A percentile compares a stretch with the other conserved stretches of the same genome.
These are phyloP conservation scores for Solea solea DNA, from an alignment of 2,113 vertebrate genomes.

Conservation along the genomic window DNA sequence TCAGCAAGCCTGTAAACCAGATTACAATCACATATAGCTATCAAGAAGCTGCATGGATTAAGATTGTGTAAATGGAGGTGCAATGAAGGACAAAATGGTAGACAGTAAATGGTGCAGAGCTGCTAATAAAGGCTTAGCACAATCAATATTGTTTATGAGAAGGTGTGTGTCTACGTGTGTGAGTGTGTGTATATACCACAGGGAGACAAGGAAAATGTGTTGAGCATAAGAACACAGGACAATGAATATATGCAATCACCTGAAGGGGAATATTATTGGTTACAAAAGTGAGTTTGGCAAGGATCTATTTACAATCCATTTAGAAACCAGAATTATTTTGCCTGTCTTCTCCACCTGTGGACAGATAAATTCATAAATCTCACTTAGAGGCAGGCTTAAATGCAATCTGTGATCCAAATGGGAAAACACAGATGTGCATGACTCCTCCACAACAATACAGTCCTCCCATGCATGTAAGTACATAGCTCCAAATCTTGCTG, in stretches of 20 bases:
- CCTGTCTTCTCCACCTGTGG: neutral
- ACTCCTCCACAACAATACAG: neutral
- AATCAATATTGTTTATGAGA: constrained; percentile 64
- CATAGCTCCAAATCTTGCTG: too few species aligned
- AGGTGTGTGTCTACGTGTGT: constrained; percentile 20
- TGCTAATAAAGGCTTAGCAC: constrained; percentile 27
- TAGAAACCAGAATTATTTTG: neutral
- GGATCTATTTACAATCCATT: constrained; percentile 1
- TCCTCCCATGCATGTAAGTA: neutral
- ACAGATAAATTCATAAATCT: constrained; percentile 4
- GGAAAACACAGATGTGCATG: too few species aligned
- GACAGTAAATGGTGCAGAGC: constrained; percentile 28
- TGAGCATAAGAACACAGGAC: constrained; percentile 17
- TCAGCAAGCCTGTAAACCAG: constrained; percentile 26
- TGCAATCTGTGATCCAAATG: neutral
- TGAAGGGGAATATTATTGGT: constrained; percentile 33
- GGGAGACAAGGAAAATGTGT: constrained; percentile 38
- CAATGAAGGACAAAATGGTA: constrained; percentile 57
- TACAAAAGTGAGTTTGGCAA: constrained; percentile 2
- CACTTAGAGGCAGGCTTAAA: neutral
- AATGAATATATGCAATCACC: constrained; percentile 26
- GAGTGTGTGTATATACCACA: constrained; percentile 5
- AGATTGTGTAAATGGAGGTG: constrained; percentile 21
- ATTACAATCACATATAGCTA: constrained; percentile 49
- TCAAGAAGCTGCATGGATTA: constrained; percentile 46